phyloP scores from a whole-genome alignment of 2,797 vertebrate genomes.

The Alfaro cultratus region DNA sequence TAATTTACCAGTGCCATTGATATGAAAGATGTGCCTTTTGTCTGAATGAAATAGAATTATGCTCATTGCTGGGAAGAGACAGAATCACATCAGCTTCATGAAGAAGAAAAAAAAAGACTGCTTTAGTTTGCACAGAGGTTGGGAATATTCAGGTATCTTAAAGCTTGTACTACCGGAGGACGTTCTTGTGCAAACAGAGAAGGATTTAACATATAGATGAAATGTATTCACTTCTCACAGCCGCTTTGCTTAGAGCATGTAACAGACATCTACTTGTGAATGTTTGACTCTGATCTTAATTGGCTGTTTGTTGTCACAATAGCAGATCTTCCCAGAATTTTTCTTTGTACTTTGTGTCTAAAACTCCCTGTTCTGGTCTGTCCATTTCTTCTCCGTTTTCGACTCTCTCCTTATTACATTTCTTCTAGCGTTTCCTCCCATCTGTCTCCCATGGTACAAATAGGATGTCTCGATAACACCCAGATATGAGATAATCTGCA shows the following conservation, averaged over 20 bases:
- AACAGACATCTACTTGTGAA: conserved; percentile 37
- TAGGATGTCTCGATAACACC: conserved; percentile 44
- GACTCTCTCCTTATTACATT: conserved; percentile 32
- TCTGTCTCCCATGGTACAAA: conserved; percentile 39
- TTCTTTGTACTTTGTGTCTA: conserved; percentile 8
- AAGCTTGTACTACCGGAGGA: conserved; percentile 19
- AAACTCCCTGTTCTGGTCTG: background rate
- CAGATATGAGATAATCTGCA: conserved; percentile 36
- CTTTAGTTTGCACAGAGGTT: conserved; percentile 27
- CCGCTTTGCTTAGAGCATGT: conserved; percentile 15
- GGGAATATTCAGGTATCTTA: conserved; percentile 35
- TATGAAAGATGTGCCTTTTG: conserved; percentile 70
- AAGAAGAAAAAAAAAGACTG: conserved; percentile 19
- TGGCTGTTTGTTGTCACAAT: conserved; percentile 62
- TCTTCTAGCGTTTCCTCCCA: conserved; percentile 33
- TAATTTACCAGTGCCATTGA: conserved; percentile 67
- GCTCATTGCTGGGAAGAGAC: conserved; percentile 60
- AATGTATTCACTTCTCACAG: conserved; percentile 26
- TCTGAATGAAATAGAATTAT: conserved; percentile 70
- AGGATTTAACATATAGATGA: conserved; percentile 59
- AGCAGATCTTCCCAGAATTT: conserved; percentile 36
- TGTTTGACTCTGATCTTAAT: conserved; percentile 42
- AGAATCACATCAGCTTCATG: conserved; percentile 58
- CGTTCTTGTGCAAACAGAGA: conserved; percentile 42
- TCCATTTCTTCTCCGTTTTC: conserved; percentile 7